A percentile compares a stretch with the other conserved stretches of the same genome.
phyloP scores from a whole-genome alignment of 2,113 vertebrate genomes.

The Butorides virescens region DNA sequence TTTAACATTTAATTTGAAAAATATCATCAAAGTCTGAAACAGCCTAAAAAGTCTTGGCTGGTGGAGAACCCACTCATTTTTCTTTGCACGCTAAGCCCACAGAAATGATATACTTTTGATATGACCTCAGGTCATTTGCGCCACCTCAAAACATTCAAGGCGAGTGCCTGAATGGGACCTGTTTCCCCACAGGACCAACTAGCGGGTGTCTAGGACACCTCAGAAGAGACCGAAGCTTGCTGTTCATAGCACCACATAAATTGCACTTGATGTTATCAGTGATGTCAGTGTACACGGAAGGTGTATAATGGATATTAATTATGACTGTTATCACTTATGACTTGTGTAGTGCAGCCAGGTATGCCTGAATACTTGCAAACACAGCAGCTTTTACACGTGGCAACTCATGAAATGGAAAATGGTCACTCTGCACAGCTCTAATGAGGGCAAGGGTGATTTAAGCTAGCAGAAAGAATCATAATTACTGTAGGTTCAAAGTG shows the following conservation, averaged over 20 bases:
- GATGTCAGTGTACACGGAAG: constrained; percentile 49
- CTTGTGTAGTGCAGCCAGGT: constrained; percentile 48
- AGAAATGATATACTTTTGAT: background rate
- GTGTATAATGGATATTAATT: constrained; percentile 69
- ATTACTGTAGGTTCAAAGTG: constrained; percentile 67
- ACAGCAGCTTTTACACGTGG: constrained; percentile 64
- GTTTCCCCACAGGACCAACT: background rate
- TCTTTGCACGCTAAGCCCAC: background rate
- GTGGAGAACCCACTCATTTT: background rate
- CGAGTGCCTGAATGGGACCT: background rate
- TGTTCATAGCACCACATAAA: constrained; percentile 30
- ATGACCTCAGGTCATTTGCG: background rate
- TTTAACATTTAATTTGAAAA: background rate
- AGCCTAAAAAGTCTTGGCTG: background rate
- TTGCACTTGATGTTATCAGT: constrained; percentile 46
- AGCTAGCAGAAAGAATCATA: constrained; percentile 61
- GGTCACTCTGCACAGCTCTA: constrained; percentile 63
- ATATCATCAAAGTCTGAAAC: background rate
- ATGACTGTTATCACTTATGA: constrained; percentile 64
- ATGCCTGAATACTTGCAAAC: constrained; percentile 62
- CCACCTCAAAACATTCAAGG: background rate
- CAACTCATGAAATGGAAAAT: constrained; percentile 66
- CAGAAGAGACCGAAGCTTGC: background rate
- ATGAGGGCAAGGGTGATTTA: constrained; percentile 67
- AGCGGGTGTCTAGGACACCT: background rate